These are phyloP conservation scores for Gracilinanus agilis DNA, from an alignment of 2,113 vertebrate genomes.

Conservation along the genomic window DNA sequence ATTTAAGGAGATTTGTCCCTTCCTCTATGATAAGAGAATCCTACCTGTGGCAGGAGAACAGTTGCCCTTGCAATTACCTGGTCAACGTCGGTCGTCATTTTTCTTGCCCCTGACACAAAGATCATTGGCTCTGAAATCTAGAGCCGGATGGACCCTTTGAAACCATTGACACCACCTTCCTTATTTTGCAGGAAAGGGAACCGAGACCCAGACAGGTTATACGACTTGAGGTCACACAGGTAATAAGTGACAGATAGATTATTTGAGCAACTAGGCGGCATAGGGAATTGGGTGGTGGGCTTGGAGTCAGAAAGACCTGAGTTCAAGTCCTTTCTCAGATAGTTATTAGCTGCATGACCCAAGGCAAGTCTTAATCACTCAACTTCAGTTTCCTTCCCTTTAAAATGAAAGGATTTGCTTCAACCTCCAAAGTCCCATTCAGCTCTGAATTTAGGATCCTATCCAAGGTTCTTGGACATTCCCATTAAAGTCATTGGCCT, in stretches of 20 bases:
- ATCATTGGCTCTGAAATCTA: neutral
- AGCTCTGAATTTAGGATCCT: no score
- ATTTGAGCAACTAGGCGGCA: neutral
- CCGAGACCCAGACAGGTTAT: neutral
- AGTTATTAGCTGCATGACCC: neutral
- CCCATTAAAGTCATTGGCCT: neutral
- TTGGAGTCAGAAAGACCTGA: neutral
- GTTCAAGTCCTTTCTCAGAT: no score
- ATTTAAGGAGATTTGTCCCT: constrained; percentile 2
- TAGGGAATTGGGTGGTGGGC: neutral
- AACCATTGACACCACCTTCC: neutral
- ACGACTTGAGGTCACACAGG: neutral
- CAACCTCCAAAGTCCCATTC: neutral
- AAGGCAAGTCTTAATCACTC: neutral
- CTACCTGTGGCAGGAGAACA: neutral
- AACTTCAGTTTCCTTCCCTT: neutral
- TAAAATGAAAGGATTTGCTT: neutral
- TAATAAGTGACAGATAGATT: neutral
- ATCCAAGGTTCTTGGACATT: neutral
- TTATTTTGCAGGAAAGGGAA: neutral
- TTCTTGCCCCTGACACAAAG: neutral
- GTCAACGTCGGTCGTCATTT: neutral
- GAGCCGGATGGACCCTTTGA: neutral
- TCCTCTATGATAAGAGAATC: neutral
- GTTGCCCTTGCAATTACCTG: neutral